Conservation (phyloP, 2,888 invertebrate species). For the Pachydiplax longipennis region DNA sequence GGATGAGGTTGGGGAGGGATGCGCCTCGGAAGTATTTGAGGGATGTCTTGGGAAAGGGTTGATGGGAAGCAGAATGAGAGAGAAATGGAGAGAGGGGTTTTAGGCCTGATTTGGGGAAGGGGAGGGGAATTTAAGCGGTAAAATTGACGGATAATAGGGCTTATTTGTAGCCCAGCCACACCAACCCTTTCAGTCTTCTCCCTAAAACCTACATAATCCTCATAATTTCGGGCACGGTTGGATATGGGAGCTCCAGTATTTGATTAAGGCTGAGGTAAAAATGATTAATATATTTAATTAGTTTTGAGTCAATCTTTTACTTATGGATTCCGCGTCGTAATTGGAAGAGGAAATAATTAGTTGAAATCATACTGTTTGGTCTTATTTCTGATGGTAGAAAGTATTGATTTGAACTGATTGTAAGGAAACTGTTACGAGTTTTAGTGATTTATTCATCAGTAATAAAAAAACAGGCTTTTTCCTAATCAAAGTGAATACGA, state of each 20-base stretch:
- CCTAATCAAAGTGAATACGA: too few species aligned
- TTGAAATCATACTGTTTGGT: too few species aligned
- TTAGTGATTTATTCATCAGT: too few species aligned
- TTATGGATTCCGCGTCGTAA: too few species aligned
- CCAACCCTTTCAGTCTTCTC: background rate
- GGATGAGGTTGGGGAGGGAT: background rate
- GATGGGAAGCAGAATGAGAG: background rate
- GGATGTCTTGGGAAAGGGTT: background rate
- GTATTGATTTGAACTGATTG: too few species aligned
- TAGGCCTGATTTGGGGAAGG: background rate
- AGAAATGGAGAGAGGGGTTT: background rate
- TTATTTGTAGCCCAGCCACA: background rate
- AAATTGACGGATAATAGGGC: slow-evolving; percentile 33
- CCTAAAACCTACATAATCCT: background rate
- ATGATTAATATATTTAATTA: slow-evolving; percentile 1
- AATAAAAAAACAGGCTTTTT: too few species aligned
- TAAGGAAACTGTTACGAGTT: too few species aligned
- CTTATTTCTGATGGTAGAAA: too few species aligned
- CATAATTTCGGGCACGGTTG: background rate
- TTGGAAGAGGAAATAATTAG: too few species aligned
- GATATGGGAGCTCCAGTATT: background rate
- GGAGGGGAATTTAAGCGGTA: background rate
- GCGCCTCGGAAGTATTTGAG: slow-evolving; percentile 19
- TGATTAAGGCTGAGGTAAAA: background rate
- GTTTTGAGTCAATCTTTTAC: background rate